phyloP scores from a whole-genome alignment of 2,797 vertebrate genomes.

The Chaetodon trifasciatus region DNA sequence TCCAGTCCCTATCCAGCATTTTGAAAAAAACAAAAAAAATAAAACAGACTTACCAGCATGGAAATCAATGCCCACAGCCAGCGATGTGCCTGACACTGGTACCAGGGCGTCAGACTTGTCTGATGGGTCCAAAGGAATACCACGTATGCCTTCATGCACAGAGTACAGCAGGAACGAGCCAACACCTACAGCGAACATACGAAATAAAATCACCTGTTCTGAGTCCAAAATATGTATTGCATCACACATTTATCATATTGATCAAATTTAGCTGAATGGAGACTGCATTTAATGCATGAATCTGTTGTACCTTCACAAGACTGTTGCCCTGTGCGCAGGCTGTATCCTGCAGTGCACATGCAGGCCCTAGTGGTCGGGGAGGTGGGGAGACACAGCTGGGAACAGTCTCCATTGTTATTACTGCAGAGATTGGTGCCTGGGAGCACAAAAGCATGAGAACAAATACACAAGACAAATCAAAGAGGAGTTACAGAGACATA shows the following conservation, averaged over 20 bases:
- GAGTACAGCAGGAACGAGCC: conserved; percentile 98
- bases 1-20: neutral
- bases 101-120: conserved; percentile 97
- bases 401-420: conserved; percentile 94
- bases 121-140: conserved; percentile 94
- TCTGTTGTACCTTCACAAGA: conserved; percentile 94
- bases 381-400: conserved; percentile 96
- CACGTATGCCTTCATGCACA: conserved; percentile 96
- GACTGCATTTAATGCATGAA: neutral
- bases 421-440: conserved; percentile 93
- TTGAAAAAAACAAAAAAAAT: neutral
- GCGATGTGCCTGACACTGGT: conserved; percentile 93
- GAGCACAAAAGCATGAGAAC: conserved; percentile 60
- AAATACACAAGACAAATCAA: conserved; percentile 68
- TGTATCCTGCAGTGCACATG: conserved; percentile 98
- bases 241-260: neutral
- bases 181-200: conserved; percentile 86
- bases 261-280: conserved; percentile 2
- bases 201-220: neutral
- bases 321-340: conserved; percentile 93
- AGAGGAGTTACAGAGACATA: conserved; percentile 51
- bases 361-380: conserved; percentile 91
- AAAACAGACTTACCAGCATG: conserved; percentile 89
- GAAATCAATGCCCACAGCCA: conserved; percentile 97
- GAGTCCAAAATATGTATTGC: neutral